A percentile compares a stretch with the other conserved stretches of the same genome.
phyloP scores from a whole-genome alignment of 2,113 vertebrate species.

The Periophthalmodon schlosseri region DNA sequence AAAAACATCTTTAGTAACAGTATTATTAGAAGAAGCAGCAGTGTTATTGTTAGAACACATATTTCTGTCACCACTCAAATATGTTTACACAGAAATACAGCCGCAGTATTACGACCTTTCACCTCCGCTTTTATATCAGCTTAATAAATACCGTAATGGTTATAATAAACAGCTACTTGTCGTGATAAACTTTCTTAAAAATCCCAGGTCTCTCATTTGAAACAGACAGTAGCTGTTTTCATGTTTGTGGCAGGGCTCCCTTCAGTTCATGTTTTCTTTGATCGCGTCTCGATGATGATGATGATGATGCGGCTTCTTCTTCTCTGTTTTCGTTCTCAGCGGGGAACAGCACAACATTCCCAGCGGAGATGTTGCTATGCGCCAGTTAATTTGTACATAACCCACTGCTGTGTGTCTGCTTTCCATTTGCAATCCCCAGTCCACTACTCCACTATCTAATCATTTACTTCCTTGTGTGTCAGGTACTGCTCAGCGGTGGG shows the following conservation, averaged over 20 bases:
- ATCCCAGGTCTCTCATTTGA: not conserved
- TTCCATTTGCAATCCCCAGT: not conserved
- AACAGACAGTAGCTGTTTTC: not conserved
- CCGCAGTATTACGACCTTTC: not conserved
- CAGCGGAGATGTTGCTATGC: conserved; percentile 46
- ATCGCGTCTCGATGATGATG: conserved; percentile 50
- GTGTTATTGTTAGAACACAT: not conserved
- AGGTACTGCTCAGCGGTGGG: conserved; percentile 30
- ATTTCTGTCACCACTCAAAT: not conserved
- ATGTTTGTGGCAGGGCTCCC: not conserved
- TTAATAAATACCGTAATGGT: not conserved
- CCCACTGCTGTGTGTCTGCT: conserved; percentile 13
- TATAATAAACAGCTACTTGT: not conserved
- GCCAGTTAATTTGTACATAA: conserved; percentile 15
- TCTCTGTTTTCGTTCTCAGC: conserved; percentile 39
- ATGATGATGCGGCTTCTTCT: not conserved
- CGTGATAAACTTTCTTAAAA: not conserved
- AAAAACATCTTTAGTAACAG: not conserved
- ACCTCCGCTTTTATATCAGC: not conserved
- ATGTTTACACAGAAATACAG: not conserved
- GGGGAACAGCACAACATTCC: conserved; percentile 48
- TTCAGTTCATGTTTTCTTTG: conserved; percentile 21
- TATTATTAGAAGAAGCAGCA: not conserved
- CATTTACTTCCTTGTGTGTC: conserved; percentile 22
- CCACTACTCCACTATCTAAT: not conserved